These are phyloP conservation scores for Malaclemys terrapin DNA, from an alignment of 2,113 vertebrate genomes.

Conservation along the genomic window DNA sequence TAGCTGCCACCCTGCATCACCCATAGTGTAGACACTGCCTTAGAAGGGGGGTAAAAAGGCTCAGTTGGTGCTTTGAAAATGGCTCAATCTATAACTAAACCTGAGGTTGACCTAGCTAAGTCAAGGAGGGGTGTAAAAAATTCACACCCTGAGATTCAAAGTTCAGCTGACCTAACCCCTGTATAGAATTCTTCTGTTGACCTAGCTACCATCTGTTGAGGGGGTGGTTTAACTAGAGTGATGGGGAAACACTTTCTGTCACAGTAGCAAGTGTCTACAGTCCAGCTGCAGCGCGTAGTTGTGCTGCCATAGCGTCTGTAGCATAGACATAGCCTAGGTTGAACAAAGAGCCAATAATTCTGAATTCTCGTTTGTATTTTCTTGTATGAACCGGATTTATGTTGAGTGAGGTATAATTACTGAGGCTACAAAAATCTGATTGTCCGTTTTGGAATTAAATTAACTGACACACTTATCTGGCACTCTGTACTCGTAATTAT, in stretches of 20 bases:
- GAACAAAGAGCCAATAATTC: background rate
- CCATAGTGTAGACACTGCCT: no score
- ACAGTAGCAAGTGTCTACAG: background rate
- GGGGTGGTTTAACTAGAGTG: background rate
- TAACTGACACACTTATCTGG: background rate
- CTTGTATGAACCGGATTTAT: background rate
- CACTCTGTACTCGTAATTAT: background rate
- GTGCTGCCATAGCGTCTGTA: background rate
- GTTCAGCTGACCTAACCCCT: background rate
- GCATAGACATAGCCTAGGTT: background rate
- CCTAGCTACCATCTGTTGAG: background rate
- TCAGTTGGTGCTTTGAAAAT: no score
- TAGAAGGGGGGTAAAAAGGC: no score
- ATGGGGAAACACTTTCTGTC: background rate
- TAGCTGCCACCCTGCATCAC: background rate
- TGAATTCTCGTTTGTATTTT: background rate
- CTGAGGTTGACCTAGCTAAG: no score
- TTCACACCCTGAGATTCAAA: no score
- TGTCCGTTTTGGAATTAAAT: background rate
- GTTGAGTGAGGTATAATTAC: background rate
- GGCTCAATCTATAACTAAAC: no score
- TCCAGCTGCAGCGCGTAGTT: background rate
- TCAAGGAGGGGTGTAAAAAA: no score
- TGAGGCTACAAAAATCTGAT: background rate
- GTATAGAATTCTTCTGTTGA: background rate